Conservation (phyloP, 2,113 vertebrate species). For the Lota lota region DNA sequence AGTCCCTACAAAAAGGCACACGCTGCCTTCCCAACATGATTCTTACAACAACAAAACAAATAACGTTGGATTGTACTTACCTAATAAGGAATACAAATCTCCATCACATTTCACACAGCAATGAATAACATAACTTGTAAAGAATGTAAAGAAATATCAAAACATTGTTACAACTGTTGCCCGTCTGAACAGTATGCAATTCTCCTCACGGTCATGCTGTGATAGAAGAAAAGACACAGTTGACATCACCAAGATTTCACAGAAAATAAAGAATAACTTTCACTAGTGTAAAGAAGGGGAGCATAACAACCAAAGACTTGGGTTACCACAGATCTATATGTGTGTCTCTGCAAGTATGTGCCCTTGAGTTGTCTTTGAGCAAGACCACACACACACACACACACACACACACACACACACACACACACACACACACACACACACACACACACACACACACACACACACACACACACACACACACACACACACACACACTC, state of each 20-base stretch:
- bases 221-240: neutral
- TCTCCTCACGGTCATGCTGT: no score
- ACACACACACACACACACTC: slow-evolving; percentile 51
- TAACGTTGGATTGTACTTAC: no score
- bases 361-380: slow-evolving; percentile 53
- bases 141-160: no score
- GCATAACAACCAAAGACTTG: slow-evolving; percentile 44
- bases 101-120: no score
- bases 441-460: slow-evolving; percentile 47
- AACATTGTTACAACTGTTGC: no score
- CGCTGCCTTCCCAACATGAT: no score
- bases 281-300: slow-evolving; percentile 22
- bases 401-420: slow-evolving; percentile 19
- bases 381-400: slow-evolving; percentile 56
- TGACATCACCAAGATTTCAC: neutral
- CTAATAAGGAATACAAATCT: no score
- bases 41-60: no score
- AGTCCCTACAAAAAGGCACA: no score
- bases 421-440: slow-evolving; percentile 32
- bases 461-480: no score
- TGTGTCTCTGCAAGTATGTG: slow-evolving; percentile 26
- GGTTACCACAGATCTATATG: slow-evolving; percentile 47
- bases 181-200: no score
- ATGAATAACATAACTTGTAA: no score
- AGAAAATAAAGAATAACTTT: slow-evolving; percentile 11